Evolutionary conservation across 2,797 vertebrate species (phyloP).

Genomic region (Siniperca obscura): DNA sequence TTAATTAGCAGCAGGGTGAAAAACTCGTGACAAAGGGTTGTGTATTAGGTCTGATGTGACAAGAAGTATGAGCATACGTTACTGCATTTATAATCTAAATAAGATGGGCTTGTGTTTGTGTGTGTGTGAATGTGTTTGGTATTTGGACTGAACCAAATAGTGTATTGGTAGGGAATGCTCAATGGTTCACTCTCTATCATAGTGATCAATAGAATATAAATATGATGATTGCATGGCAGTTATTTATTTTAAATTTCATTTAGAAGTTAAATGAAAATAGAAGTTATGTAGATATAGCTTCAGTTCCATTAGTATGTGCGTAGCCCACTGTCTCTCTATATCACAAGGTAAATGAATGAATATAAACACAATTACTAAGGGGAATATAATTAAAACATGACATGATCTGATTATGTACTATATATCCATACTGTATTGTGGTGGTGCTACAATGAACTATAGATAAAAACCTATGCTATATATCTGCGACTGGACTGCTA

Average conservation of each 20-base stretch:
- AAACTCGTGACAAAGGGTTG: neutral
- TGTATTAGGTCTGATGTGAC: conserved; percentile 27
- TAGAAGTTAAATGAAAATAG: neutral
- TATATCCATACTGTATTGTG: neutral
- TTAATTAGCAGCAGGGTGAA: conserved; percentile 28
- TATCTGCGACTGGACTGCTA: neutral
- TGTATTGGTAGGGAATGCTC: neutral
- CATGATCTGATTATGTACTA: neutral
- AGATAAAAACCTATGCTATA: neutral
- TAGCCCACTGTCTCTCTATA: neutral
- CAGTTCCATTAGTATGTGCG: neutral
- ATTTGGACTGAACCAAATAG: conserved; percentile 12
- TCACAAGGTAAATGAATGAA: neutral
- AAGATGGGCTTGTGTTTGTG: neutral
- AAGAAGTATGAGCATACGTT: conserved; percentile 15
- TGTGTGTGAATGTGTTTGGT: neutral
- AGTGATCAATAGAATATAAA: neutral
- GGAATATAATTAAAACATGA: neutral
- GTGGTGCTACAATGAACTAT: neutral
- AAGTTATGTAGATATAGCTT: neutral
- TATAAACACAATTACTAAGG: neutral
- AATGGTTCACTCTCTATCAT: neutral
- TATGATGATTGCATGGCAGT: too few species aligned
- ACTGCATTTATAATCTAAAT: neutral
- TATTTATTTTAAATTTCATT: neutral